Evolutionary conservation across 2,113 vertebrate genomes (phyloP), one percentile per base, ranked within the genome.

Genomic region (Ibidorhyncha struthersii): DNA sequence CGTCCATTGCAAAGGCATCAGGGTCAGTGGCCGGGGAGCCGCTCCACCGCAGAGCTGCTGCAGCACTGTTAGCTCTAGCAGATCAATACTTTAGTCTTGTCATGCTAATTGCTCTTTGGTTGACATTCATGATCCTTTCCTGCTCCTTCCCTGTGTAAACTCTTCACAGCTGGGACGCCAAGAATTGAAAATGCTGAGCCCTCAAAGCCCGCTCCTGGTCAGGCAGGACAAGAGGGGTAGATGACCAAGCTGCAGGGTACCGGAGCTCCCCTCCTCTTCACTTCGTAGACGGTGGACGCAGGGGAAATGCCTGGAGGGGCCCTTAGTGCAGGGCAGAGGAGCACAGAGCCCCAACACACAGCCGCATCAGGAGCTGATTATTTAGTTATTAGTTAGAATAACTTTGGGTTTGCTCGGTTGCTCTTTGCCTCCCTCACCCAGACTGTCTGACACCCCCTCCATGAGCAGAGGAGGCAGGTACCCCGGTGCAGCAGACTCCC

Each of bases 41-140:
- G 82, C 85, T 97, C 88, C 38, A 19, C 32, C 61, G 34, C 90
- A 95, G 97, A 97, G 95, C 98, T 98, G 97, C 97, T 79, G 97
- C 97, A 89, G 96, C 96, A 77, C 98, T 94, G 95, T 98, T 98
- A 98, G 98, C 98, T 98, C 96, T 83, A 86, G 96, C 84, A 59
- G 98, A 99, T 99, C 98, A 87, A 98, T 98, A 98, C 97, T 98
- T 98, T 87, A 98, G 96, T 98, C 98, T 98, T 98, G 98, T 98
- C 98, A 98, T 96, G 97, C 98, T 99, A 99, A 99, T 99, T 99
- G 98, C 98, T 98, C 98, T 98, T 98, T 98, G 98, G 98, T 95
- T 98, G 98, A 98, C 98, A 98, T 97, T 98, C 98, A 91, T 92
- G 93, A 98, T 97, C 95, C 93, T 95, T 97, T 92, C 97, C 98